These are phyloP conservation scores for Neodiprion pinetum DNA, from an alignment of 1,140 invertebrate genomes.

Conservation along the genomic window DNA sequence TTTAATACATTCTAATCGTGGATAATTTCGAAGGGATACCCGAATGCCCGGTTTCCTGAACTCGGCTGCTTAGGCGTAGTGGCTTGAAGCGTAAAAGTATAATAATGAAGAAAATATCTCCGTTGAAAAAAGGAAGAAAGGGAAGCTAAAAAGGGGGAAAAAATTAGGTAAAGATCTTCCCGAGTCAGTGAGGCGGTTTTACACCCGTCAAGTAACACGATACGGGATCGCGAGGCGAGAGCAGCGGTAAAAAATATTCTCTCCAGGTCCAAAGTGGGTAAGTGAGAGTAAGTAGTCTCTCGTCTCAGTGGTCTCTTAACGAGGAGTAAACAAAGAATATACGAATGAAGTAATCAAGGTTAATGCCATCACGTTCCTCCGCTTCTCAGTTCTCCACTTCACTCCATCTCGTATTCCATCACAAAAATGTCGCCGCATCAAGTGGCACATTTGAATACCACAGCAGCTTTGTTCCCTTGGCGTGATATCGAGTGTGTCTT, in stretches of 20 bases:
- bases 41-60: too few species aligned
- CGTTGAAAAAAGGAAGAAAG: background rate
- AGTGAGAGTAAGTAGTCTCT: constrained; percentile 2
- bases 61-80: too few species aligned
- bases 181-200: background rate
- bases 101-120: background rate
- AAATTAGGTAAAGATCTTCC: background rate
- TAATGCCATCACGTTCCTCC: background rate
- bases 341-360: constrained; percentile 1
- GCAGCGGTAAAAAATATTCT: background rate
- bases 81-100: background rate
- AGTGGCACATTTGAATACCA: too few species aligned
- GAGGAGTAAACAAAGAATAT: constrained; percentile 3
- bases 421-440: too few species aligned
- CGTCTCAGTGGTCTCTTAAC: background rate
- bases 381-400: background rate
- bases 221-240: background rate
- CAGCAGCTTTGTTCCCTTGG: too few species aligned
- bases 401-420: too few species aligned
- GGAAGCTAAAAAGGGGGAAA: too few species aligned
- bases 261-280: background rate
- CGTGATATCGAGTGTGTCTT: too few species aligned
- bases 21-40: too few species aligned
- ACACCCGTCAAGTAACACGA: background rate
- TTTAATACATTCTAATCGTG: too few species aligned